Base-by-base conservation (phyloP, 2,797 vertebrate genomes). In the Vespertilio murinus region DNA sequence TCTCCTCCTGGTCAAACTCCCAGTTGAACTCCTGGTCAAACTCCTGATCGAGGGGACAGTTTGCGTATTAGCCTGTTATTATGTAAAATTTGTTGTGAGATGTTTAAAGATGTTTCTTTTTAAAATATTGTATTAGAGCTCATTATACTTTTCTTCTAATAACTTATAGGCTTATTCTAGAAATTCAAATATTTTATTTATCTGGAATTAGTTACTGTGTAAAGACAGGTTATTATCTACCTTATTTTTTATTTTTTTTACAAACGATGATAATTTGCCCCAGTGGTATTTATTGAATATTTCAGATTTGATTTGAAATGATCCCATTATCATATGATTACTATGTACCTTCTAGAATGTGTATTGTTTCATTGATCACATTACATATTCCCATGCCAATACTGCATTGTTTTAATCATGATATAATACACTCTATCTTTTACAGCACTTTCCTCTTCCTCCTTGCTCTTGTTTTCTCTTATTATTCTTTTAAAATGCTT, bases 161-260 rank as follows among this genome's bases (percentile, higher is more conserved):
- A 85, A 17, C 0, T 81, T 93, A 23, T 54, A 77, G 16, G 16
- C 40, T 81, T 79, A 73, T 56, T 81, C 6, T 61, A 88, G 52
- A 54, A 69, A 54, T 83, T 80, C 17, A 67, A 77, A 77, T 73
- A 80, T 95, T 81, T 85, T n/a, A 80, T 77, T 90, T 87, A 42
- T n/a, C 14, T 90, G 33, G 54, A 61, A 65, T 85, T 77, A 90
- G 40, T 77, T 91, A 71, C 22, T 56, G 4, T 67, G 6, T 74
- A 47, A 77, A 40, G 47, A 47, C 25, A 80, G 35, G n/a, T 89
- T 35, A 40, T n/a, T 59, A 75, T 54, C 2, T 45, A 93, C 28
- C 5, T 38, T 73, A 54, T 42, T 42, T 82, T 30, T 61, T 73
- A 65, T 67, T 82, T 30, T 61, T 79, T 52, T 93, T 40, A 17